phyloP scores from a whole-genome alignment of 2,888 invertebrate species.

The Patella ulyssiponensis region DNA sequence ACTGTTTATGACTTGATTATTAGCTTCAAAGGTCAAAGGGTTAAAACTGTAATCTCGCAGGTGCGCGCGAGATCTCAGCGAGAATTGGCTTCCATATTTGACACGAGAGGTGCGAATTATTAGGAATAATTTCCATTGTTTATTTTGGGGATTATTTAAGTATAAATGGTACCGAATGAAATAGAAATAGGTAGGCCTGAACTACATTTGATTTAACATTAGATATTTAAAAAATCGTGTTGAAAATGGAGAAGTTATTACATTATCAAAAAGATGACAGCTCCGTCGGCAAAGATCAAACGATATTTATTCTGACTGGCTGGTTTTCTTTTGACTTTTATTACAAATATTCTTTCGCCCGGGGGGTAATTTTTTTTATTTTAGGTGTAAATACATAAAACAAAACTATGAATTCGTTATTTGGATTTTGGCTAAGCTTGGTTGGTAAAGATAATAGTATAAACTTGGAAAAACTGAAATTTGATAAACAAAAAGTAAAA shows the following conservation, averaged over 20 bases:
- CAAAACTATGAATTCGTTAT: too few relatives aligned
- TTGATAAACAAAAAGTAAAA: too few relatives aligned
- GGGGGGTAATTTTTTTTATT: too few relatives aligned
- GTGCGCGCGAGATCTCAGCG: conserved; percentile 22
- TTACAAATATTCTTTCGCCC: too few relatives aligned
- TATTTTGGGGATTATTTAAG: not conserved
- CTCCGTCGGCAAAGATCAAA: conserved; percentile 5
- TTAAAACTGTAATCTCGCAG: conserved; percentile 15
- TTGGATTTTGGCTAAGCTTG: too few relatives aligned
- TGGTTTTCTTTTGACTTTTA: too few relatives aligned
- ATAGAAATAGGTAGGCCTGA: not conserved
- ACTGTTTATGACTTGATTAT: too few relatives aligned
- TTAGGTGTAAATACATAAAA: too few relatives aligned
- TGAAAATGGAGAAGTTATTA: not conserved
- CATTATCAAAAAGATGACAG: not conserved
- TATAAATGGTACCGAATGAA: not conserved
- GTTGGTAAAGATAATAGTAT: too few relatives aligned
- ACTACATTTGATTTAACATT: not conserved
- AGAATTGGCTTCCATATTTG: conserved; percentile 14
- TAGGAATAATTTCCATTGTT: not conserved
- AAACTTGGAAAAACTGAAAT: too few relatives aligned
- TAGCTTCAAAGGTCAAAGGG: too few relatives aligned
- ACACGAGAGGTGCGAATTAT: conserved; percentile 5
- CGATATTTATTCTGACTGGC: not conserved
- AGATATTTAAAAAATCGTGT: too few relatives aligned